These are phyloP conservation scores for Drosophila rubida DNA, from an alignment of 2,888 invertebrate species.

Conservation along the genomic window DNA sequence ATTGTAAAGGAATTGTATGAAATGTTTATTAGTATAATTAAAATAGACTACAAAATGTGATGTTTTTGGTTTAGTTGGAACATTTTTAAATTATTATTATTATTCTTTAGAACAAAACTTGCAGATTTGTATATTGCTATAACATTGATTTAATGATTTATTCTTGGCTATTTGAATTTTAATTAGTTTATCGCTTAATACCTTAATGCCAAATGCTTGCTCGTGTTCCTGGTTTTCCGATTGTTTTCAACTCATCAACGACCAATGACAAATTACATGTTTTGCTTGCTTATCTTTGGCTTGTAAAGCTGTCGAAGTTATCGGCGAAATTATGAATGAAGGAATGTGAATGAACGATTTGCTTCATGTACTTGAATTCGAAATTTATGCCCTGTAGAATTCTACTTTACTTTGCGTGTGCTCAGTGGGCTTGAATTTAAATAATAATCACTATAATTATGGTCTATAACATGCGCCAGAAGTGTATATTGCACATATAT, in stretches of 20 bases:
- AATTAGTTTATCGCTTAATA: background rate
- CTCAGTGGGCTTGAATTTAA: background rate
- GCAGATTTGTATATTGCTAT: no score
- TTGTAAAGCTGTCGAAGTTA: background rate
- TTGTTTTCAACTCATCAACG: background rate
- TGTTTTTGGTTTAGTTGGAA: no score
- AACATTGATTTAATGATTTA: no score
- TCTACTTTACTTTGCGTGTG: background rate
- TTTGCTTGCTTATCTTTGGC: background rate
- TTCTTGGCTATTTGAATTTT: no score
- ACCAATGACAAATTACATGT: background rate
- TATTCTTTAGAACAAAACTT: no score
- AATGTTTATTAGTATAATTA: no score
- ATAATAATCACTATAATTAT: background rate
- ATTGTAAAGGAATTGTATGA: no score
- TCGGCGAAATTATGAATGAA: constrained; percentile 1
- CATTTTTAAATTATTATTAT: no score
- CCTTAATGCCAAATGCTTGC: background rate
- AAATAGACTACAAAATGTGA: no score
- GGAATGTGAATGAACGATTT: constrained; percentile 9
- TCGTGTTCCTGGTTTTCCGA: background rate
- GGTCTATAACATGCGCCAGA: background rate
- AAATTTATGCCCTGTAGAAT: constrained; percentile 5
- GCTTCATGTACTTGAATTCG: background rate
- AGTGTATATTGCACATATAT: background rate